Evolutionary conservation across 2,797 vertebrate species (phyloP), one percentile per base, ranked within the genome.

Genomic region (Chromobotia macracanthus): DNA sequence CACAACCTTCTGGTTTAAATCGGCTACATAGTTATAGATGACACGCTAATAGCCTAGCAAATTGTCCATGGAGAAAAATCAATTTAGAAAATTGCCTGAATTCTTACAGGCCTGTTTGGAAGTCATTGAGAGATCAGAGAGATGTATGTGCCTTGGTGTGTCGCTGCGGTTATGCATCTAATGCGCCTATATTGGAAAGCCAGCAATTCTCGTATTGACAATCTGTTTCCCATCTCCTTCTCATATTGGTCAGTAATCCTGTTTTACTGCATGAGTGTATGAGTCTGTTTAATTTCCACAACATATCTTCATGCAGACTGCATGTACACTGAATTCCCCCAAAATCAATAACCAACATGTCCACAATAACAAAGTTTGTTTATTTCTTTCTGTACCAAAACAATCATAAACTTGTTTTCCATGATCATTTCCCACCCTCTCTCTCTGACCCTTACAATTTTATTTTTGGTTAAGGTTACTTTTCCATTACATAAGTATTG

Each of bases 51-150:
- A 82, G 86, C 79, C 84, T 88, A 89, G 88, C 84, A 89, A 93
- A 91, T 93, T 65, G 86, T 91, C 88, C 79, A 83, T 87, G 87
- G 89, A 89, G 83, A 87, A 90, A 92, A 91, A 93, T 93, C 89
- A 84, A 92, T 93, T 92, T 90, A 83, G 89, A 91, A 92, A 92
- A 93, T 92, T 91, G 88, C 89, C 89, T 84, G 84, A 91, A 92
- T 91, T 92, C 89, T 90, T 90, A 83, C 85, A 84, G 88, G 84
- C 86, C 86, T 82, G 83, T 89, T 91, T 89, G 83, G 87, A 86
- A 85, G 89, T 90, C 89, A 89, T 91, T 91, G 92, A 86, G 86
- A 90, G 88, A 91, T 90, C 82, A 84, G 84, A 85, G 80, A 38
- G 60, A 64, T 78, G 75, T 55, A 41, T 72, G 61, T 64, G 69